phyloP scores from a whole-genome alignment of 2,797 vertebrate species.

The Tachyglossus aculeatus region DNA sequence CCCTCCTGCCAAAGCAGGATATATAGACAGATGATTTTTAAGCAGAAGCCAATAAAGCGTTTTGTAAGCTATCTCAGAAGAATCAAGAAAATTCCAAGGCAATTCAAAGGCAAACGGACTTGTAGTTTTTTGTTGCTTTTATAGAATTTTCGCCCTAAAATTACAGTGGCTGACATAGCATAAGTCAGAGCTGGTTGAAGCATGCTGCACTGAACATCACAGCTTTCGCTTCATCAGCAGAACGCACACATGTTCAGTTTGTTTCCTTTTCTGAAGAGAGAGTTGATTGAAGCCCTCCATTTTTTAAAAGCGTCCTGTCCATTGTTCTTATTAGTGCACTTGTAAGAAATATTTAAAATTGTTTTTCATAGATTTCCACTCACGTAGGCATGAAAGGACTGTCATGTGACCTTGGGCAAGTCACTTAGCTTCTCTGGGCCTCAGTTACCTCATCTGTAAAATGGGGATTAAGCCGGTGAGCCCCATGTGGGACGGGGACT shows the following conservation, averaged over 20 bases:
- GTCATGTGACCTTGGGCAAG: no score
- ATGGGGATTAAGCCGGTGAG: no score
- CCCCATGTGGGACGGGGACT: no score
- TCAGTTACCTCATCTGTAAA: no score
- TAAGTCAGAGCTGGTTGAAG: background rate
- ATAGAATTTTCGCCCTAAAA: background rate
- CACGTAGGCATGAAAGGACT: no score
- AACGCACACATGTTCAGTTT: background rate
- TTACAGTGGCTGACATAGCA: background rate
- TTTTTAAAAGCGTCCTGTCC: background rate
- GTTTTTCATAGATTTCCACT: no score
- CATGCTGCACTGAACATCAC: background rate
- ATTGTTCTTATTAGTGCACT: background rate
- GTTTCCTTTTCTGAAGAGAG: background rate
- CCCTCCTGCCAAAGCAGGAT: background rate
- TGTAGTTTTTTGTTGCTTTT: background rate
- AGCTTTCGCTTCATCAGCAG: conserved; percentile 10
- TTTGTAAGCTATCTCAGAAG: background rate
- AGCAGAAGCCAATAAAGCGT: background rate
- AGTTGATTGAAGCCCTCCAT: background rate
- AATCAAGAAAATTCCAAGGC: background rate
- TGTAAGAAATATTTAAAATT: no score
- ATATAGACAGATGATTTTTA: background rate
- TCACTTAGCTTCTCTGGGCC: no score
- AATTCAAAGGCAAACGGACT: background rate